Evolutionary conservation across 2,888 invertebrate genomes (phyloP).

Genomic region (Eupithecia subumbrata): DNA sequence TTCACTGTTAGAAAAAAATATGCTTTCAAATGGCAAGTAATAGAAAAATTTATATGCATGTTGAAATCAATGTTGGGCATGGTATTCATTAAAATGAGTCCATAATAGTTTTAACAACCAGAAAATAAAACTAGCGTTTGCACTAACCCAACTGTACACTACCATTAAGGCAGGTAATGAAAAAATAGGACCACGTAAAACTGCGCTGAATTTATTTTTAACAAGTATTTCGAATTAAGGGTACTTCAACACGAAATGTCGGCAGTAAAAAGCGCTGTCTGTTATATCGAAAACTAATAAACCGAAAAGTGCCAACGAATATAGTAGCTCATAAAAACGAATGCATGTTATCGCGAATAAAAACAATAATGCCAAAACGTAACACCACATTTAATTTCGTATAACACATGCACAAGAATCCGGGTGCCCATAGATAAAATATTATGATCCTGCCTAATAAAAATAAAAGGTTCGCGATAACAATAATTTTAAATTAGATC

Average conservation of each 20-base stretch:
- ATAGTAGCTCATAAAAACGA: slow-evolving; percentile 42
- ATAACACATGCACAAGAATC: slow-evolving; percentile 56
- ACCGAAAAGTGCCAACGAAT: slow-evolving; percentile 39
- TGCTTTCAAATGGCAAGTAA: background rate
- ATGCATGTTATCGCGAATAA: slow-evolving; percentile 43
- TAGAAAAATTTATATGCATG: background rate
- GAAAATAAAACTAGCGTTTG: background rate
- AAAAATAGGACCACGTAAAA: slow-evolving; percentile 18
- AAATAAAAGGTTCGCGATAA: slow-evolving; percentile 80
- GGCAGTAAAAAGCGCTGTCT: slow-evolving; percentile 37
- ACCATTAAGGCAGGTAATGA: slow-evolving; percentile 17
- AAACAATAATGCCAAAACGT: slow-evolving; percentile 43
- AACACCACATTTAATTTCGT: slow-evolving; percentile 41
- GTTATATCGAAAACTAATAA: slow-evolving; percentile 45
- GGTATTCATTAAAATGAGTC: background rate
- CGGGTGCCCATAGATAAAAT: slow-evolving; percentile 62
- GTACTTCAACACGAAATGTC: slow-evolving; percentile 25
- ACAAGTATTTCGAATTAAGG: slow-evolving; percentile 32
- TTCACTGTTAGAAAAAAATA: slow-evolving; percentile 1
- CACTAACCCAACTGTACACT: background rate
- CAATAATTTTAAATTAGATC: slow-evolving; percentile 83
- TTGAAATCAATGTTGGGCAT: slow-evolving; percentile 1
- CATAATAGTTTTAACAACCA: background rate
- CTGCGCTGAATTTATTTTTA: slow-evolving; percentile 26
- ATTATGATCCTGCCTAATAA: slow-evolving; percentile 75